A percentile compares a stretch with the other conserved stretches of the same genome.
Evolutionary conservation across 2,113 vertebrate genomes (phyloP).

Genomic region (Jacana jacana): DNA sequence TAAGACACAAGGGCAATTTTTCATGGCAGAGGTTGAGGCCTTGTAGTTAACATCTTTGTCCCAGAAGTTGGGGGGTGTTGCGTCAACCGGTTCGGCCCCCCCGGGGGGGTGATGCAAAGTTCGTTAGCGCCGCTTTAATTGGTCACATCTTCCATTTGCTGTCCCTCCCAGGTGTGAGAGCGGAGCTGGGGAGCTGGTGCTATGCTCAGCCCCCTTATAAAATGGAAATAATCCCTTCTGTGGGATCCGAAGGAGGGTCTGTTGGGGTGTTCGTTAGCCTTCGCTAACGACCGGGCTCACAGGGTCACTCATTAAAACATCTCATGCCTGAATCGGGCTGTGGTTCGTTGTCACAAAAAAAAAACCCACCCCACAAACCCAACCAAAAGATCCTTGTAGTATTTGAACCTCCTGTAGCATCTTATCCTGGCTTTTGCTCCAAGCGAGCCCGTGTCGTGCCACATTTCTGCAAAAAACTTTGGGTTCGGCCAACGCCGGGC

Average conservation of each 20-base stretch:
- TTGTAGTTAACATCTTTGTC: constrained; percentile 32
- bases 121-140: neutral
- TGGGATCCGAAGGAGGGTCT: neutral
- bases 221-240: neutral
- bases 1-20: constrained; percentile 11
- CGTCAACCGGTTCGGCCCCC: neutral
- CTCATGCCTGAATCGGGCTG: accelerated
- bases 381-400: no score
- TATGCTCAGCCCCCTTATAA: accelerated
- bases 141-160: neutral
- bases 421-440: accelerated
- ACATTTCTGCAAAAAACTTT: neutral
- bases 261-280: neutral
- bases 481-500: accelerated
- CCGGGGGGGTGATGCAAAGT: neutral
- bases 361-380: no score
- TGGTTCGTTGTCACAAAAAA: neutral
- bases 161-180: neutral
- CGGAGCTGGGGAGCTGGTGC: accelerated
- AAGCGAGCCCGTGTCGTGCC: accelerated
- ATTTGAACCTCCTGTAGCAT: neutral
- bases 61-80: constrained; percentile 8
- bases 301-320: neutral
- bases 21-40: constrained; percentile 25
- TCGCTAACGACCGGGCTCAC: neutral